These are phyloP conservation scores for Heliconius congener DNA, from an alignment of 1,140 invertebrate species.

Conservation along the genomic window DNA sequence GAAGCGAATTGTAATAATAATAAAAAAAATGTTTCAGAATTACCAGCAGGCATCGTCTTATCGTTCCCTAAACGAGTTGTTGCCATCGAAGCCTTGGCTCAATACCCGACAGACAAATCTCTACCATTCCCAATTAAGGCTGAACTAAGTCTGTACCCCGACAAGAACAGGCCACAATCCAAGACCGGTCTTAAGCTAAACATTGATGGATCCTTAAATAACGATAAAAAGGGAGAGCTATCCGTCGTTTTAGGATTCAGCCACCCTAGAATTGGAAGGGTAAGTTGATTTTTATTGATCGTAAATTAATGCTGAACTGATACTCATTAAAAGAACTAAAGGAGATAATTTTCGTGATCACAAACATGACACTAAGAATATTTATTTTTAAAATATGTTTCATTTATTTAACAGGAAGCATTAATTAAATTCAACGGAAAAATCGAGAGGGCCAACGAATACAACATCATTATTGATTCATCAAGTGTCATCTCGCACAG, in stretches of 20 bases:
- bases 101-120: conserved; percentile 63
- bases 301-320: no score
- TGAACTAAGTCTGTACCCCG: conserved; percentile 84
- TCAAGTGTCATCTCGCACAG: conserved; percentile 57
- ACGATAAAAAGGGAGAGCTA: conserved; percentile 76
- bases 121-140: conserved; percentile 65
- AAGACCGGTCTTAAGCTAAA: conserved; percentile 81
- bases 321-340: no score
- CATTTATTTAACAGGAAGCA: conserved; percentile 54
- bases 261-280: conserved; percentile 85
- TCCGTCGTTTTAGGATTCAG: conserved; percentile 83
- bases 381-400: no score
- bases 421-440: conserved; percentile 52
- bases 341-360: no score
- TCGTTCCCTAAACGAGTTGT: conserved; percentile 85
- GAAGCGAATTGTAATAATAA: background rate
- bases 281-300: conserved; percentile 42
- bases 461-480: conserved; percentile 57
- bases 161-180: conserved; percentile 86
- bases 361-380: no score
- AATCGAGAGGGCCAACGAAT: conserved; percentile 49
- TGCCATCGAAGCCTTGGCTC: conserved; percentile 80
- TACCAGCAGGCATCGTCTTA: conserved; percentile 80
- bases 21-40: conserved; percentile 47
- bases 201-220: conserved; percentile 70